Evolutionary conservation across 2,113 vertebrate species (phyloP).

Genomic region (Phalacrocorax brasilianus): DNA sequence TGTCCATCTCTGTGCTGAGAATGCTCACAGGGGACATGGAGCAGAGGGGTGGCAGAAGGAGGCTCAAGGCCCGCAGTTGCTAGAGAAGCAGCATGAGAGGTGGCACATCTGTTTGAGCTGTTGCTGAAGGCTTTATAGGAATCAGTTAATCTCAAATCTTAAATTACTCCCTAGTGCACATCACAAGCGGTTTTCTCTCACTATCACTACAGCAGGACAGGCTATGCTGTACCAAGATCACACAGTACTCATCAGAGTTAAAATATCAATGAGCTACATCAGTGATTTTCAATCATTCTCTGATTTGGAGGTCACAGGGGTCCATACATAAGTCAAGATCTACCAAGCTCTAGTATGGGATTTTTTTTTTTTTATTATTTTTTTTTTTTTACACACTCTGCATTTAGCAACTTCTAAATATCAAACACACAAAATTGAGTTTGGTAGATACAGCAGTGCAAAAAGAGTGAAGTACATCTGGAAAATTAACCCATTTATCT

Average conservation of each 20-base stretch:
- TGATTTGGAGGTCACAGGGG: background rate
- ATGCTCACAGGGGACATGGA: background rate
- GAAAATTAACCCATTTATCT: background rate
- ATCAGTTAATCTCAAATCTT: background rate
- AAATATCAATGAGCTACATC: background rate
- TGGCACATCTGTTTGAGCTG: background rate
- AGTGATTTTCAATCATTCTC: background rate
- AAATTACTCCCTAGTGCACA: background rate
- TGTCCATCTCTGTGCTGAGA: background rate
- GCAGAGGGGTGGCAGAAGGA: background rate
- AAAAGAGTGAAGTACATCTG: background rate
- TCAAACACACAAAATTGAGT: background rate
- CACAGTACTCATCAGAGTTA: background rate
- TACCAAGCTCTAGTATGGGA: background rate
- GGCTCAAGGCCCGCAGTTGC: fast-evolving
- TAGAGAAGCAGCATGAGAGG: background rate
- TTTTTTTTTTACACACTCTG: background rate
- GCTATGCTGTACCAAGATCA: background rate
- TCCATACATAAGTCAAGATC: background rate
- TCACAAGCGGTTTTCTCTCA: background rate
- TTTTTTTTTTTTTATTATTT: background rate
- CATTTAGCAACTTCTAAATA: background rate
- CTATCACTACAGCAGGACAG: background rate
- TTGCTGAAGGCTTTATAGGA: background rate
- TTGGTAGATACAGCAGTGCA: background rate